A percentile compares a stretch with the other conserved stretches of the same genome.
Conservation (phyloP, 2,113 vertebrate genomes). For the Platichthys stellatus region DNA sequence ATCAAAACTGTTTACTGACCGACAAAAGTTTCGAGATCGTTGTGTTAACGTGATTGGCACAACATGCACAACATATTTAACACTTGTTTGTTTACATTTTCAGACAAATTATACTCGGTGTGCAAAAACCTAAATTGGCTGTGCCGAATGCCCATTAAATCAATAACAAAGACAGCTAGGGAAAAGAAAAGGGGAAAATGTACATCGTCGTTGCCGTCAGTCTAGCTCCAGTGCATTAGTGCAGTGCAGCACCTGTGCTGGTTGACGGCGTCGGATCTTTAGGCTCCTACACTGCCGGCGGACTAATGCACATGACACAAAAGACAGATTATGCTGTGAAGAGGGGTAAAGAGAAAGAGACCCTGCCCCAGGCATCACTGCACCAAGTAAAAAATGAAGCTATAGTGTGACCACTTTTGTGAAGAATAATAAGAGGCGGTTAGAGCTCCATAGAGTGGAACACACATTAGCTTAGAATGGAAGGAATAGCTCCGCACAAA, state of each 20-base stretch:
- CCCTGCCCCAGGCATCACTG: conserved; percentile 20
- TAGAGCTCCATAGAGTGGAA: conserved; percentile 23
- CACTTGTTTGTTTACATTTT: too few relatives aligned
- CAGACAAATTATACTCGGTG: too few relatives aligned
- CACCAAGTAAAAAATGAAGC: conserved; percentile 22
- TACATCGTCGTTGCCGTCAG: neutral
- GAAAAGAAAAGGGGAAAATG: neutral
- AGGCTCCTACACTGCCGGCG: conserved; percentile 13
- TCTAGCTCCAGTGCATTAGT: conserved; percentile 46
- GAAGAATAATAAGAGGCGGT: conserved; percentile 25
- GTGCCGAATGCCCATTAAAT: neutral
- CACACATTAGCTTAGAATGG: conserved; percentile 33
- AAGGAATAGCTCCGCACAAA: conserved; percentile 42
- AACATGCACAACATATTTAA: too few relatives aligned
- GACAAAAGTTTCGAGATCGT: too few relatives aligned
- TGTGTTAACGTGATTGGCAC: too few relatives aligned
- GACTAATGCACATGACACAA: conserved; percentile 59
- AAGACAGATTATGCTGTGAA: conserved; percentile 44
- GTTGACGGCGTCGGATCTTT: conserved; percentile 16
- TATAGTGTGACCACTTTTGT: conserved; percentile 39
- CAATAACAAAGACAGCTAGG: neutral
- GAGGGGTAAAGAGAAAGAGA: neutral
- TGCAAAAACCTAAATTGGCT: neutral
- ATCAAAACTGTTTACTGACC: too few relatives aligned
- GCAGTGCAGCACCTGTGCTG: conserved; percentile 31